Conservation (phyloP, 2,888 invertebrate species). For the Petrophora chlorosata region DNA sequence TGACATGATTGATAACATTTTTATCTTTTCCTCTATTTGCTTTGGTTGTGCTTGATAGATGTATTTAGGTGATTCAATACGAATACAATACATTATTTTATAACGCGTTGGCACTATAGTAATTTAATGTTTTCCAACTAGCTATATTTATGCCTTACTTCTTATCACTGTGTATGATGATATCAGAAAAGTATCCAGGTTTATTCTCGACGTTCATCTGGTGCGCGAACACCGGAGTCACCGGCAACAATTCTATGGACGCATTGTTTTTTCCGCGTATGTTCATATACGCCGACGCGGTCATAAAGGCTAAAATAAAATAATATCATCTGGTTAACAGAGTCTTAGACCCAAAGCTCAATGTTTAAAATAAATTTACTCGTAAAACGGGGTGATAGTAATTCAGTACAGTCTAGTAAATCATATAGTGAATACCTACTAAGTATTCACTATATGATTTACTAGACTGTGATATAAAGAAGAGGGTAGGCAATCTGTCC, state of each 20-base stretch:
- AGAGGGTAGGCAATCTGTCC: too few relatives aligned
- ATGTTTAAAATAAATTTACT: background rate
- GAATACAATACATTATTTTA: too few relatives aligned
- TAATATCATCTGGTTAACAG: background rate
- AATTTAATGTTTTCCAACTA: background rate
- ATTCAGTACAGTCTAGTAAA: too few relatives aligned
- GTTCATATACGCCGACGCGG: constrained; percentile 80
- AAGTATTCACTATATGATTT: too few relatives aligned
- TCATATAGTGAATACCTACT: too few relatives aligned
- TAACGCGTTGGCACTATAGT: too few relatives aligned
- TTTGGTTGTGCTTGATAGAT: constrained; percentile 19
- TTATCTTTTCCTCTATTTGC: constrained; percentile 64
- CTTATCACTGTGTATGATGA: constrained; percentile 84
- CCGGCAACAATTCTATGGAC: constrained; percentile 78
- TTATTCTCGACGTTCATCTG: constrained; percentile 78
- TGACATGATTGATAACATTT: constrained; percentile 75
- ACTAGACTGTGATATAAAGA: too few relatives aligned
- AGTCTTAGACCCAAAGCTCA: background rate
- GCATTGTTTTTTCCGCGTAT: constrained; percentile 65
- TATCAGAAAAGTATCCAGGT: constrained; percentile 85
- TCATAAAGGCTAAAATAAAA: constrained; percentile 82
- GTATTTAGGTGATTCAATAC: background rate
- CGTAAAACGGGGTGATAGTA: too few relatives aligned
- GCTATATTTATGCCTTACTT: constrained; percentile 74
- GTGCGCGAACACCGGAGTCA: constrained; percentile 84